Conservation (phyloP, 2,797 vertebrate species). For the Tarsius wallacei region DNA sequence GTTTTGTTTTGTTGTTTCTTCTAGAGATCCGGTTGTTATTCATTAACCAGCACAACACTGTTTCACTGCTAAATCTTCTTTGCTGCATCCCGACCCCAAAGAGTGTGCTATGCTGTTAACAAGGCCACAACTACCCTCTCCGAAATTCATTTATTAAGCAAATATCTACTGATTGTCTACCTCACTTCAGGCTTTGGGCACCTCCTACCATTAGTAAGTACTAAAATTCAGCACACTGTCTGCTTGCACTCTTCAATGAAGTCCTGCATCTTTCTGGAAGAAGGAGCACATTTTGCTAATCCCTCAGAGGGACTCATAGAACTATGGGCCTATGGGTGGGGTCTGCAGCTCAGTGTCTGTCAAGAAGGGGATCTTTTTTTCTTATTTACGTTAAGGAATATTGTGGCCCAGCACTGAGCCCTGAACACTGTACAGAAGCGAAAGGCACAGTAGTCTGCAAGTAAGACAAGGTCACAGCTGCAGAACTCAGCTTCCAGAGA, state of each 20-base stretch:
- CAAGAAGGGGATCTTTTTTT: background rate
- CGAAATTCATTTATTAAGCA: background rate
- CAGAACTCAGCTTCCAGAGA: background rate
- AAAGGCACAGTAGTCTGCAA: background rate
- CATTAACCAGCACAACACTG: too few relatives aligned
- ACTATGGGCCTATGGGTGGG: fast-evolving
- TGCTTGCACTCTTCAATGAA: background rate
- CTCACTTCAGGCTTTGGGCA: background rate
- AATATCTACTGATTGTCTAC: background rate
- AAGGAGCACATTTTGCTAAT: background rate
- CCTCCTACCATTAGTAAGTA: background rate
- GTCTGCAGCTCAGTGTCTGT: background rate
- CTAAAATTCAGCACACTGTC: background rate
- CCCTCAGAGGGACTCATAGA: background rate
- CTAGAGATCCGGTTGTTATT: background rate
- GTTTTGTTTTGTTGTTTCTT: background rate
- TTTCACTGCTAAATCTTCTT: background rate
- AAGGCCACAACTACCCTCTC: background rate
- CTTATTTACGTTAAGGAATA: background rate
- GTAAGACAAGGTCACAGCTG: background rate
- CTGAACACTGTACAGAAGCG: background rate
- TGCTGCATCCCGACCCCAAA: background rate
- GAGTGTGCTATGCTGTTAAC: background rate
- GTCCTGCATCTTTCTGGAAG: background rate
- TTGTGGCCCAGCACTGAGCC: too few relatives aligned